Base-by-base conservation (phyloP, 2,797 vertebrate species). In the Euphonia xanthogaster region DNA sequence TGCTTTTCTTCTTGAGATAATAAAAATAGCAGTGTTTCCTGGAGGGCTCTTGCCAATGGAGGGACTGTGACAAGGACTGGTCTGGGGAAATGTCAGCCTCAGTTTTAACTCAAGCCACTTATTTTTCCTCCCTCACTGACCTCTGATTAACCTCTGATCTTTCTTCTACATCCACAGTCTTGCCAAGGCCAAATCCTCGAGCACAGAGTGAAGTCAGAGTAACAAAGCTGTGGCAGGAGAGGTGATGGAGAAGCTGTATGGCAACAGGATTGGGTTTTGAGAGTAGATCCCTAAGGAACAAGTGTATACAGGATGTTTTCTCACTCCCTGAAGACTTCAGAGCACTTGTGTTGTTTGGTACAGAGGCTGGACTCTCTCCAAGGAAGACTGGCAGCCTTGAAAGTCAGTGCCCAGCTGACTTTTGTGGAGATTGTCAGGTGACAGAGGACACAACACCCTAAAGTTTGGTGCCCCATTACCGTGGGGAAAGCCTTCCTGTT, bases 1-100 rank as follows among this genome's bases (percentile, higher is more conserved):
- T 66, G 51, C 35, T 73, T 95, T 70, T 84, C 42, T 73, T 90
- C 40, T 35, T 30, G 21, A 86, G 44, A 40, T 50, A 77, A 67
- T 70, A 81, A 83, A 88, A 73, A 47, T 31, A 54, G 19, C 13
- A 68, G 23, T 23, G 72, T 88, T 90, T 67, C 77, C 11, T 70
- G 37, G 78, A 66, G 20, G 66, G 44, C 14, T 63, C 7, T 65
- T 88, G 21, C 30, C 21, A 3, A 6, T 0, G 6, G 44, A 76
- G 17, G 37, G 54, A 73, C 55, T n/a, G 24, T 67, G 48, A 61
- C 71, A 62, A 65, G 47, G 53, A 48, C 28, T 79, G 22, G 9
- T 70, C 53, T 44, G 35, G 40, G 37, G 37, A 88, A 55, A 67
- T 33, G 24, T 79, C 74, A 91, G 60, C 35, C 30, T 48, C n/a